Percentiles rank a stretch among this genome's conserved stretches.
These are phyloP conservation scores for Temnothorax curvispinosus DNA, from an alignment of 1,140 invertebrate species.

Conservation along the genomic window DNA sequence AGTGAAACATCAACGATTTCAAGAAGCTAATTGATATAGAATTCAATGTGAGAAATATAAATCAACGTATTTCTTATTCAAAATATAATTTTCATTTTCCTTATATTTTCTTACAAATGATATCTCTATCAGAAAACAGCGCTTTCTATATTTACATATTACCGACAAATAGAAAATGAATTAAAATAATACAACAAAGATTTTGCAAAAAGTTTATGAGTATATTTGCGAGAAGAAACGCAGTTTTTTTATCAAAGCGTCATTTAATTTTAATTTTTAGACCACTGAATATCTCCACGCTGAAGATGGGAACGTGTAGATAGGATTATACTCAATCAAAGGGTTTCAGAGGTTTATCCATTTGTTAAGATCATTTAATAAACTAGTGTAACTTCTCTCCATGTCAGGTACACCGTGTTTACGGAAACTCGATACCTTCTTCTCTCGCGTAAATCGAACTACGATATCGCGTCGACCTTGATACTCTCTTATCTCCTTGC, in stretches of 20 bases:
- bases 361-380: not conserved
- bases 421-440: slow-evolving; percentile 25
- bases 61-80: not conserved
- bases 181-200: not conserved
- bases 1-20: not conserved
- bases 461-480: slow-evolving; percentile 20
- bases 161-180: not conserved
- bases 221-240: not conserved
- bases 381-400: not conserved
- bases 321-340: not conserved
- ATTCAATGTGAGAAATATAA: not conserved
- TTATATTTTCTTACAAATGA: not conserved
- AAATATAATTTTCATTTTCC: not conserved
- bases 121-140: not conserved
- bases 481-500: slow-evolving; percentile 33
- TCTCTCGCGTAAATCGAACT: not conserved
- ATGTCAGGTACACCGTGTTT: slow-evolving; percentile 5
- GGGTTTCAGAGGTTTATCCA: not conserved
- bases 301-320: not conserved
- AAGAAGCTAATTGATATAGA: not conserved
- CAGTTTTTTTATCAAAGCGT: not conserved
- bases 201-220: not conserved
- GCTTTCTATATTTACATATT: not conserved
- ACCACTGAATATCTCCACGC: not conserved
- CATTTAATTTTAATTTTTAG: not conserved